Percentiles rank a stretch among this genome's conserved stretches.
Evolutionary conservation across 2,113 vertebrate genomes (phyloP).

Genomic region (Tenebrosternarchus preto): DNA sequence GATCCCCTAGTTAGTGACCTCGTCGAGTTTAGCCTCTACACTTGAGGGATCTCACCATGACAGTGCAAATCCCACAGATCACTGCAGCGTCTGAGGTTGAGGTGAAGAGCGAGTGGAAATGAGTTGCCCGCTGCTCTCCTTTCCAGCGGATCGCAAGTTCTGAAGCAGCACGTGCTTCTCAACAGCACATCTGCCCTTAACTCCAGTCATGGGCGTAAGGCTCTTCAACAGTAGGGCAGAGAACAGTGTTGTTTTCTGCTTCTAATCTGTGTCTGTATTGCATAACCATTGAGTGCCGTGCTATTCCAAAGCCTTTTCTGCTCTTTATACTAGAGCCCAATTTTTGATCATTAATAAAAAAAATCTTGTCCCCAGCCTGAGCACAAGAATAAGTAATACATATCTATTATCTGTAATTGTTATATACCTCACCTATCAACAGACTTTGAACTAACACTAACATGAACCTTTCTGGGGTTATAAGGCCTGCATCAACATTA

Average conservation of each 20-base stretch:
- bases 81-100: background rate
- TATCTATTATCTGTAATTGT: no score
- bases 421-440: no score
- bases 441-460: no score
- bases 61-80: constrained; percentile 19
- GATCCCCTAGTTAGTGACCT: constrained; percentile 25
- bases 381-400: no score
- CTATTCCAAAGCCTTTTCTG: background rate
- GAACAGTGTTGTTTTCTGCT: background rate
- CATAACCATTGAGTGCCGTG: background rate
- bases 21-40: background rate
- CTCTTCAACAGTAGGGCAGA: background rate
- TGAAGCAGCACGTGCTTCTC: background rate
- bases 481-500: no score
- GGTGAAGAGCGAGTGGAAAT: background rate
- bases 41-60: constrained; percentile 13
- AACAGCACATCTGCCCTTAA: background rate
- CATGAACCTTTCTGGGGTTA: no score
- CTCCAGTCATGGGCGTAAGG: background rate
- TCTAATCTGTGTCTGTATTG: background rate
- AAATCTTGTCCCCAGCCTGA: no score
- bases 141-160: background rate
- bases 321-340: background rate
- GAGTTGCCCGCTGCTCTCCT: background rate
- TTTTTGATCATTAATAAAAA: no score